Conservation (phyloP, 2,888 invertebrate species). For the Catocala nupta region DNA sequence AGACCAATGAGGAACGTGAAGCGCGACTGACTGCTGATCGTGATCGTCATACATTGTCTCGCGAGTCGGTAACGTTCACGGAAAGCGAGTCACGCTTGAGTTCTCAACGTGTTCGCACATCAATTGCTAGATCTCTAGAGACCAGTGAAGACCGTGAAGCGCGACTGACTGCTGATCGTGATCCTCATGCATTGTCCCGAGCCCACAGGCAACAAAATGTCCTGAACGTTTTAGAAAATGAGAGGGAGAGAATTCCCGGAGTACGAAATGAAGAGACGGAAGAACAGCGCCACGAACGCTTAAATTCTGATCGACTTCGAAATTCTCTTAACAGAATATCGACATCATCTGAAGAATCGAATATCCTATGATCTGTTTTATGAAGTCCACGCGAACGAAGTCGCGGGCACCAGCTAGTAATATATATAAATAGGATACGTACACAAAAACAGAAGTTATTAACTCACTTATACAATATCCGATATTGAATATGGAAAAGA, state of each 20-base stretch:
- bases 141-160: background rate
- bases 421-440: too few species aligned
- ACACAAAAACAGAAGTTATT: too few species aligned
- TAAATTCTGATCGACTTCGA: background rate
- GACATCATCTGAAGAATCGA: too few species aligned
- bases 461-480: too few species aligned
- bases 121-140: background rate
- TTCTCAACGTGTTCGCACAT: background rate
- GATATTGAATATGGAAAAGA: too few species aligned
- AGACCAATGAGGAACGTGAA: background rate
- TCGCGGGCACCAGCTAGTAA: too few species aligned
- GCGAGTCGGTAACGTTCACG: background rate
- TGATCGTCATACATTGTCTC: background rate
- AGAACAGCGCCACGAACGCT: background rate
- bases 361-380: too few species aligned
- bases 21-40: background rate
- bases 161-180: background rate
- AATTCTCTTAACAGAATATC: background rate
- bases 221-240: background rate
- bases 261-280: background rate
- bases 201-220: background rate
- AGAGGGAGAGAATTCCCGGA: background rate
- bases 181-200: background rate
- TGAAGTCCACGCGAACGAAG: too few species aligned
- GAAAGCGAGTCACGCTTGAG: background rate